phyloP scores from a whole-genome alignment of 2,888 invertebrate species.

The Lithophane semibrunnea region DNA sequence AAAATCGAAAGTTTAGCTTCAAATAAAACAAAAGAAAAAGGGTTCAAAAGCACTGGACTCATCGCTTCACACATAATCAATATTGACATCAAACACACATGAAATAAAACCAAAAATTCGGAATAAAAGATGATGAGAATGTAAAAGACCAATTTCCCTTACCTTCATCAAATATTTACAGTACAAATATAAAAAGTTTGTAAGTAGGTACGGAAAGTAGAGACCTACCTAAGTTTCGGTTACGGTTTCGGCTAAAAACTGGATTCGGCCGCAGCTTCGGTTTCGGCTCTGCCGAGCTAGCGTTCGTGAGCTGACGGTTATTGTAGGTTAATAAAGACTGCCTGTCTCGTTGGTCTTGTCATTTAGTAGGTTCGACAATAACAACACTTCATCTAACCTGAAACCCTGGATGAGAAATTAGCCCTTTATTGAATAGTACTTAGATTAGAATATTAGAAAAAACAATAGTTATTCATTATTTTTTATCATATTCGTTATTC shows the following conservation, averaged over 20 bases:
- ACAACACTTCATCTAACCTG: not conserved
- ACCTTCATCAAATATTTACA: slow-evolving; percentile 52
- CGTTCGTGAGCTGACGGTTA: too few relatives aligned
- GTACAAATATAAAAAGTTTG: slow-evolving; percentile 42
- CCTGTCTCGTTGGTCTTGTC: not conserved
- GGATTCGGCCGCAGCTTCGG: not conserved
- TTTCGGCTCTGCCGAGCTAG: not conserved
- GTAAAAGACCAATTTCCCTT: slow-evolving; percentile 65
- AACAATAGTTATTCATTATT: not conserved
- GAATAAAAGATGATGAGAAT: slow-evolving; percentile 54
- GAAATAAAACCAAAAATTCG: slow-evolving; percentile 27
- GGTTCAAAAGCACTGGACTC: slow-evolving; percentile 1
- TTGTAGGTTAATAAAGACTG: not conserved
- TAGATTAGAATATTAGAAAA: not conserved
- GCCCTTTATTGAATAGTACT: not conserved
- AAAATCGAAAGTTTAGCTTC: not conserved
- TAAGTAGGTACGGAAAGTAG: slow-evolving; percentile 17
- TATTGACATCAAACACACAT: slow-evolving; percentile 40
- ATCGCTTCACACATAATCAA: slow-evolving; percentile 32
- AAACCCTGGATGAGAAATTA: not conserved
- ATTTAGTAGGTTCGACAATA: not conserved
- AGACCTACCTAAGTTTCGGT: not conserved
- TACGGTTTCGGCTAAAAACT: not conserved
- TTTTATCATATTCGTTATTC: too few relatives aligned
- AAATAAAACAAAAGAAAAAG: slow-evolving; percentile 18